Evolutionary conservation across 2,797 vertebrate species (phyloP), one percentile per base, ranked within the genome.

Genomic region (Tiaroga cobitis): DNA sequence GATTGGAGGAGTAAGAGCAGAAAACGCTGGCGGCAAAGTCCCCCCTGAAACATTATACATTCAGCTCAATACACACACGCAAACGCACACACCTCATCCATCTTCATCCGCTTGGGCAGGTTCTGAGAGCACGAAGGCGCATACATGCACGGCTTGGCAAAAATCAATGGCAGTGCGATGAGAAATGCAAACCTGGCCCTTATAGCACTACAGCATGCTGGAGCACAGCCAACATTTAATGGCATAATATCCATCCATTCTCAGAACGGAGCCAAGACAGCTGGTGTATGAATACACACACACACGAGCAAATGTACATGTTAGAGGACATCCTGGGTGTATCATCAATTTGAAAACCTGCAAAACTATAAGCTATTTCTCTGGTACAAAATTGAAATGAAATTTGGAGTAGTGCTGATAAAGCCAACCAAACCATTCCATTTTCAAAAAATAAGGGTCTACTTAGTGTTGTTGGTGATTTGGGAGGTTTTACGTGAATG

Each of bases 401-500:
- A 59, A 73, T 61, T 37, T 34, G 41, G 1, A 61, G 37, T n/a
- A 82, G 19, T 77, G 75, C 75, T 9, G 29, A 16, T 29, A 13
- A 56, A 15, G 41, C 15, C 56, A 51, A 75, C 29, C 11, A 63
- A 73, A 81, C 16, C 37, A 26, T 39, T 81, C 26, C 24, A 18
- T n/a, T 61, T 46, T 61, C 10, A 73, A 72, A 82, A 46, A 46
- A 72, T 43, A 34, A 7, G 29, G 37, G 24, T 80, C 46, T 85
- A 18, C 21, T 76, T 34, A 56, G 39, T 87, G 54, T 65, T 56
- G 43, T 54, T 59, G 56, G 8, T 70, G 69, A 82, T 67, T 74
- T 80, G 32, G 32, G 56, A 51, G 61, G 49, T 56, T 81, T 79
- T 94, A 97, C 96, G 95, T 96, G 94, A 87, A 93, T 59, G 51